These are phyloP conservation scores for Excalfactoria chinensis DNA, from an alignment of 2,113 vertebrate genomes.

Conservation along the genomic window DNA sequence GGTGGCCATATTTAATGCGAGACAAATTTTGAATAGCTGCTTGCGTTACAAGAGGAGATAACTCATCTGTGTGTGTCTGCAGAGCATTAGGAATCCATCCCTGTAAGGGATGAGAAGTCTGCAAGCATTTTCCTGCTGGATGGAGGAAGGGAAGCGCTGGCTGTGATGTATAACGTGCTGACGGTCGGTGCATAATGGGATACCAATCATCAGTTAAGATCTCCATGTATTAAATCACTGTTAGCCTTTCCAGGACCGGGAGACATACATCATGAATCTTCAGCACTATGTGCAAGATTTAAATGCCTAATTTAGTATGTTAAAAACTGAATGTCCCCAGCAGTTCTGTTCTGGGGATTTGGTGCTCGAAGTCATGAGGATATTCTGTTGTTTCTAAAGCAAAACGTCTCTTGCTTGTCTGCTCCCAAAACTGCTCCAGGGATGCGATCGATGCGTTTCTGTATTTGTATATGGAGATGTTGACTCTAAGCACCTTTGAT, in stretches of 20 bases:
- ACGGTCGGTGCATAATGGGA: neutral
- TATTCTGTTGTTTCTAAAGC: neutral
- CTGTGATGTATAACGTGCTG: neutral
- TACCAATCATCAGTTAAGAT: constrained; percentile 26
- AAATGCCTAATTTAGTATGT: constrained; percentile 34
- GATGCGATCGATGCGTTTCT: neutral
- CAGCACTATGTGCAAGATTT: neutral
- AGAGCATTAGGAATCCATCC: neutral
- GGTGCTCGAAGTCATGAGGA: neutral
- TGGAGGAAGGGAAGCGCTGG: neutral
- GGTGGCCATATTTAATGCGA: too few relatives aligned
- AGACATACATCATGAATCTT: neutral
- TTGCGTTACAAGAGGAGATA: too few relatives aligned
- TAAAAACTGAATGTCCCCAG: neutral
- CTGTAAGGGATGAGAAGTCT: neutral
- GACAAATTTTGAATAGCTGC: neutral
- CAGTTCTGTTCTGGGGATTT: neutral
- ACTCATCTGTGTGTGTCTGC: neutral
- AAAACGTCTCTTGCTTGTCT: neutral
- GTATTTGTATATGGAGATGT: neutral
- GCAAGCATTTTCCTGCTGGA: neutral
- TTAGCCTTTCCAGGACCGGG: neutral
- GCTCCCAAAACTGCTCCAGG: neutral
- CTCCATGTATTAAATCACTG: constrained; percentile 9
- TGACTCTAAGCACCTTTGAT: neutral